These are phyloP conservation scores for Nemoura dubitans DNA, from an alignment of 2,888 invertebrate genomes.

Conservation along the genomic window DNA sequence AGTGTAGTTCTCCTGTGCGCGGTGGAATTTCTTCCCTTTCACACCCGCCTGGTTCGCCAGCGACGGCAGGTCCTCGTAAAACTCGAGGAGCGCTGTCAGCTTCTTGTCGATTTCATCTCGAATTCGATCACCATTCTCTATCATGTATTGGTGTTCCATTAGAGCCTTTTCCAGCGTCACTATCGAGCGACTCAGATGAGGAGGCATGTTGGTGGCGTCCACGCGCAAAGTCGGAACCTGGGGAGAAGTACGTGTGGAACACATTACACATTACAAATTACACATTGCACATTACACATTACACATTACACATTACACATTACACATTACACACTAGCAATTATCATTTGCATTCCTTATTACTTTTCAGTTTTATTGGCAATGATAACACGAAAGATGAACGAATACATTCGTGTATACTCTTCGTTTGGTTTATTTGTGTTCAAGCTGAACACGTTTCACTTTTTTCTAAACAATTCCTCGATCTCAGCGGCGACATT, in stretches of 20 bases:
- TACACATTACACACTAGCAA: neutral
- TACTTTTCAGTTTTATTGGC: no score
- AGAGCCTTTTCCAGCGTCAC: constrained; percentile 51
- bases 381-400: no score
- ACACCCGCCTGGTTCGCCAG: constrained; percentile 61
- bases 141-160: constrained; percentile 51
- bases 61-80: constrained; percentile 57
- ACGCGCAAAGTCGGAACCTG: constrained; percentile 53
- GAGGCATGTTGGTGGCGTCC: constrained; percentile 51
- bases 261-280: no score
- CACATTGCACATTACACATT: no score
- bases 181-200: constrained; percentile 51
- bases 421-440: no score
- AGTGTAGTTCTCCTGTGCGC: constrained; percentile 63
- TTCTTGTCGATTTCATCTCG: constrained; percentile 52
- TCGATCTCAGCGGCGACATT: no score
- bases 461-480: no score
- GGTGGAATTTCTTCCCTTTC: constrained; percentile 61
- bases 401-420: no score
- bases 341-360: constrained; percentile 43
- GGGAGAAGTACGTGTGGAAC: no score
- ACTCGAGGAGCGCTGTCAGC: constrained; percentile 49
- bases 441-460: no score
- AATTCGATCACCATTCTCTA: constrained; percentile 51
- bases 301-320: no score